Conservation (phyloP, 2,113 vertebrate species). For the Varanus komodoensis region DNA sequence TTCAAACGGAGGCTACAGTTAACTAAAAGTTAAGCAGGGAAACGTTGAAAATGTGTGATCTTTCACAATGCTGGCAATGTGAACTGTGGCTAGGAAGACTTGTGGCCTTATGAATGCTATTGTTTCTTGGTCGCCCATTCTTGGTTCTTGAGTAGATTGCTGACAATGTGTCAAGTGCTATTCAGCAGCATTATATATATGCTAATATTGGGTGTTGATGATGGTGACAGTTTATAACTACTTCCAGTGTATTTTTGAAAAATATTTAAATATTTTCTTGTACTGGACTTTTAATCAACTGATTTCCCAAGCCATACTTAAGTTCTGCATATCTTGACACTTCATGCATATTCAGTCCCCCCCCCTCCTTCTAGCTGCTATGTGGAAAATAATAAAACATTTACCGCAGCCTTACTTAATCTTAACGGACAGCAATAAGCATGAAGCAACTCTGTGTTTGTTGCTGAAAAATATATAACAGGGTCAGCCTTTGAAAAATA, state of each 20-base stretch:
- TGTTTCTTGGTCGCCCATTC: neutral
- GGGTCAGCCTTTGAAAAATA: neutral
- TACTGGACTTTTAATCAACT: neutral
- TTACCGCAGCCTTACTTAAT: neutral
- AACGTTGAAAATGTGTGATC: neutral
- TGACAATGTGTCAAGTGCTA: neutral
- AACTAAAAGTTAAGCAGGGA: neutral
- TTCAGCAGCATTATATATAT: neutral
- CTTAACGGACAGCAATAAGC: neutral
- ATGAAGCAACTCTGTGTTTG: neutral
- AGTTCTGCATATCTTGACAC: neutral
- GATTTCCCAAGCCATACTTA: neutral
- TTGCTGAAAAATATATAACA: neutral
- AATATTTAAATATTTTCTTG: neutral
- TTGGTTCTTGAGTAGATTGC: neutral
- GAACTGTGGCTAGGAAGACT: neutral
- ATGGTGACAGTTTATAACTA: neutral
- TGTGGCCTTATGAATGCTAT: neutral
- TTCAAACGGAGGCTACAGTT: neutral
- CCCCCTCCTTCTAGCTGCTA: neutral
- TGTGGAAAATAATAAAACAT: neutral
- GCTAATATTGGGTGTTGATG: neutral
- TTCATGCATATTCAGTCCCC: neutral
- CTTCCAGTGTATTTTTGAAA: neutral
- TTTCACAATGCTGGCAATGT: neutral